Base-by-base conservation (phyloP, 2,113 vertebrate species). In the Monarcha castaneiventris region DNA sequence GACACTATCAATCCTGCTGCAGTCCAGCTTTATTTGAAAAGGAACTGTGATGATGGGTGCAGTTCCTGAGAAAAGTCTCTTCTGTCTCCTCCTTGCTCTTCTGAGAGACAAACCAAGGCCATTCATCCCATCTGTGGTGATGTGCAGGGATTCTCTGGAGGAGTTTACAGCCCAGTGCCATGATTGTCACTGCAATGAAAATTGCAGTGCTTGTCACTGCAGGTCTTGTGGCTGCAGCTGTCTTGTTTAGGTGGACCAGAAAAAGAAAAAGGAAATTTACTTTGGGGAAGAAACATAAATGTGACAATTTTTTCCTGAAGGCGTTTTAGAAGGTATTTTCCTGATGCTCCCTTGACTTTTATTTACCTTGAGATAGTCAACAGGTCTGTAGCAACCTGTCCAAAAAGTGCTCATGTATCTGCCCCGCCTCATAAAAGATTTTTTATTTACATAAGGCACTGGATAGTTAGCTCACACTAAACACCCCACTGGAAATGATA, bases 1-100 rank as follows among this genome's bases (percentile, higher is more conserved):
- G 81, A 85, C 39, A 20, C 59, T 93, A 94, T 95, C 87, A 83
- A 88, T 96, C 96, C 67, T 89, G 58, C 59, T 79, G 44, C 37
- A 84, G 74, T 77, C 35, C 82, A 93, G 26, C 14, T 84, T 73
- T 87, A 46, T 79, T 95, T 88, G 72, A 66, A 89, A 84, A 92
- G 64, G n/a, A 94, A 76, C 72, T 52, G 18, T 64, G 61, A 84
- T 76, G 77, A 91, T 85, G 55, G 59, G 25, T 81, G 75, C 62
- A 76, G 80, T 52, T 96, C 79, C 46, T 63, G 35, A 83, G 81
- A 84, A 66, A 87, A 77, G 12, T 62, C 61, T 91, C 51, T 62
- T 87, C 74, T n/a, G 19, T 67, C 79, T 84, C n/a, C 62, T 77
- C 27, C 55, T 62, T 33, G 43, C 30, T 87, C 58, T 92, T 95